A percentile compares a stretch with the other conserved stretches of the same genome.
These are phyloP conservation scores for Oryzias curvinotus DNA, from an alignment of 2,113 vertebrate species.

Conservation along the genomic window DNA sequence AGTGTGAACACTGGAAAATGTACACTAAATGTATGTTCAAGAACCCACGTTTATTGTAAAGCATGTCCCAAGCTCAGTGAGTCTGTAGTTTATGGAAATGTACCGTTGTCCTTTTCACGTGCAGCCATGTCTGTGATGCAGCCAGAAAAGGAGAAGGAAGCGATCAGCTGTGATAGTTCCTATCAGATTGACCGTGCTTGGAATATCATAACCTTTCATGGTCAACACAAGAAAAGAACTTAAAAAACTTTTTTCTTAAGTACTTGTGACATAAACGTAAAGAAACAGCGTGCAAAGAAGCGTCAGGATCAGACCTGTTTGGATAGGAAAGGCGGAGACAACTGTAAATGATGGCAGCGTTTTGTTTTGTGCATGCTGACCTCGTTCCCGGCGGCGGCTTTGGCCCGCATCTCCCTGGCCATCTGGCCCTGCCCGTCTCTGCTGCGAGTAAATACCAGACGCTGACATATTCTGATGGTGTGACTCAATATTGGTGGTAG, in stretches of 20 bases:
- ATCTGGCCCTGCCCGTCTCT: constrained; percentile 60
- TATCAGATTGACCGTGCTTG: no score
- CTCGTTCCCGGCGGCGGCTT: constrained; percentile 56
- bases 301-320: constrained; percentile 12
- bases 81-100: constrained; percentile 38
- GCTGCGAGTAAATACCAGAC: constrained; percentile 46
- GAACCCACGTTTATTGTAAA: no score
- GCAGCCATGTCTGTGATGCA: constrained; percentile 40
- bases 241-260: no score
- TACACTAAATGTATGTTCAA: no score
- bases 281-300: constrained; percentile 10
- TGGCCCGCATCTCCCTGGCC: constrained; percentile 54
- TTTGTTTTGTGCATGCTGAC: constrained; percentile 50
- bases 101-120: constrained; percentile 65
- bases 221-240: no score
- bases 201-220: no score
- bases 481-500: constrained; percentile 54
- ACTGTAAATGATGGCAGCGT: constrained; percentile 52
- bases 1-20: no score
- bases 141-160: constrained; percentile 33
- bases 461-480: constrained; percentile 57
- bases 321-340: constrained; percentile 17
- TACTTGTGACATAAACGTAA: neutral
- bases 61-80: no score
- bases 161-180: constrained; percentile 18